phyloP scores from a whole-genome alignment of 2,113 vertebrate genomes.

The Sander lucioperca region DNA sequence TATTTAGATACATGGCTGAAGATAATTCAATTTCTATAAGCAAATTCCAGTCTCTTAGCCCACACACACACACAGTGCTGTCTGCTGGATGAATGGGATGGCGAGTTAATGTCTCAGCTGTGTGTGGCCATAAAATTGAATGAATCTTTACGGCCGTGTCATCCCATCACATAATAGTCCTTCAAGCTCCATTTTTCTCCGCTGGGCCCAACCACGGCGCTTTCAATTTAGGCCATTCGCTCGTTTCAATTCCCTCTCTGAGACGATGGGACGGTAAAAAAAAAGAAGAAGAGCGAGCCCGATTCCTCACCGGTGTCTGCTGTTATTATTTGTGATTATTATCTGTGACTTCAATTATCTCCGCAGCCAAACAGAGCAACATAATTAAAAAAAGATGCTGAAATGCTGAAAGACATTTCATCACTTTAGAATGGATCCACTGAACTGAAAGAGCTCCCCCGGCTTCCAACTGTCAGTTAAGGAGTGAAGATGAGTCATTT shows the following conservation, averaged over 20 bases:
- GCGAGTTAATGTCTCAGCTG: constrained; percentile 49
- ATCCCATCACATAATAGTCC: constrained; percentile 52
- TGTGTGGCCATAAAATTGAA: constrained; percentile 58
- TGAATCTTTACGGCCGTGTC: constrained; percentile 63
- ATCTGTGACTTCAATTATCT: background rate
- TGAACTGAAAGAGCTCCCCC: background rate
- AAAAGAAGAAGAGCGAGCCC: no score
- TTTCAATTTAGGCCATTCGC: constrained; percentile 47
- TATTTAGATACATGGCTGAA: constrained; percentile 2
- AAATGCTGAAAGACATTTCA: background rate
- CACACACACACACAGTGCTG: background rate
- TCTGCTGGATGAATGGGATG: constrained; percentile 39
- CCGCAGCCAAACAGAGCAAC: background rate
- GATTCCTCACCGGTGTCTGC: background rate
- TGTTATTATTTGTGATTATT: background rate
- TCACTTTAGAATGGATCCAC: background rate
- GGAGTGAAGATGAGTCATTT: no score
- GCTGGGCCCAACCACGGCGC: constrained; percentile 19
- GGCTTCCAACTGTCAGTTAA: no score
- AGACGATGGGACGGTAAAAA: background rate
- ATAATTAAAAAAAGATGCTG: background rate
- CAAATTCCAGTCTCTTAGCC: background rate
- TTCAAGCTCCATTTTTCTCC: constrained; percentile 49
- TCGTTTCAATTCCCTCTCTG: constrained; percentile 7
- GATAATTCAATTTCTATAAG: constrained; percentile 25